Evolutionary conservation across 2,888 invertebrate genomes (phyloP).

Genomic region (Agelastica alni): DNA sequence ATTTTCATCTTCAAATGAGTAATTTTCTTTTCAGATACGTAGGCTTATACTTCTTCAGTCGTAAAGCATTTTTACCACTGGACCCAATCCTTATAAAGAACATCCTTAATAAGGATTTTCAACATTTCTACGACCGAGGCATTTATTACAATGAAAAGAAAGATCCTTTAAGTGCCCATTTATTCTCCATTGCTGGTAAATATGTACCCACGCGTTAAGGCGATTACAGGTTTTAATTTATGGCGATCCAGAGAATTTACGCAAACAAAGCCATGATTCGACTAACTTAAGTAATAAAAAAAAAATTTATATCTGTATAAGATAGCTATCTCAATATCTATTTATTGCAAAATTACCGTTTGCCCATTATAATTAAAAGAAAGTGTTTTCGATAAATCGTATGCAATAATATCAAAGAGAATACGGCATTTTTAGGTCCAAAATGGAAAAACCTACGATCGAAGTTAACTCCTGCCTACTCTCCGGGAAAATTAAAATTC

Average conservation of each 20-base stretch:
- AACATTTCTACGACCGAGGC: constrained; percentile 68
- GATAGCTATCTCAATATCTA: too few species aligned
- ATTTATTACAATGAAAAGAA: constrained; percentile 64
- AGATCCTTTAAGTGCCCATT: constrained; percentile 65
- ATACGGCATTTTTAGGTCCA: constrained; percentile 56
- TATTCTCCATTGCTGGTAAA: constrained; percentile 60
- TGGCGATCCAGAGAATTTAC: too few species aligned
- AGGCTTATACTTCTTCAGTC: constrained; percentile 67
- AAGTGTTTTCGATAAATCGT: too few species aligned
- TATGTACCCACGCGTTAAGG: too few species aligned
- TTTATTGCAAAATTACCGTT: too few species aligned
- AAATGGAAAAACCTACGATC: constrained; percentile 67
- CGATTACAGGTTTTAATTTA: too few species aligned
- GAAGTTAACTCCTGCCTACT: constrained; percentile 69
- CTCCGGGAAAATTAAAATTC: constrained; percentile 68
- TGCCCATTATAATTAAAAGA: too few species aligned
- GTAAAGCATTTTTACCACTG: constrained; percentile 65
- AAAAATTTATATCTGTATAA: too few species aligned
- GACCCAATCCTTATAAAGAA: constrained; percentile 66
- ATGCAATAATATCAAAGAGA: too few species aligned
- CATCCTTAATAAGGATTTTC: constrained; percentile 63
- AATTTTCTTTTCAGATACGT: constrained; percentile 49
- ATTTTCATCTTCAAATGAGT: too few species aligned
- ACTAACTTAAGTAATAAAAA: too few species aligned
- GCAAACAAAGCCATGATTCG: too few species aligned